phyloP scores from a whole-genome alignment of 2,888 invertebrate species.

The Acanthosepion pharaonis region DNA sequence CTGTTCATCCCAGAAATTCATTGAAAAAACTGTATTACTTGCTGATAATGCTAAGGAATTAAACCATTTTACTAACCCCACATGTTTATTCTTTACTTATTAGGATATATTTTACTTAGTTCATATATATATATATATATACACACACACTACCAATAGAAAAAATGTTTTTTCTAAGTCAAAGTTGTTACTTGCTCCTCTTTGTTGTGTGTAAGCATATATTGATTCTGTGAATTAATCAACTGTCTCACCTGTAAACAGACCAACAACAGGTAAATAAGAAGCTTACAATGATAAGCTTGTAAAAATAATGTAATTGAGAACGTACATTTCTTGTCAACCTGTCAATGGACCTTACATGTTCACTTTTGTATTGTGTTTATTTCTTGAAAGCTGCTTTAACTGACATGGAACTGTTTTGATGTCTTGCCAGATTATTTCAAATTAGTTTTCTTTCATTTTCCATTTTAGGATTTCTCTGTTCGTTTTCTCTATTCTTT shows the following conservation, averaged over 20 bases:
- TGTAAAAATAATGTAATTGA: constrained; percentile 33
- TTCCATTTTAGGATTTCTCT: too few species aligned
- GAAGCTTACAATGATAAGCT: constrained; percentile 14
- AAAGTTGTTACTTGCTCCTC: neutral
- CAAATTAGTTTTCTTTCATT: too few species aligned
- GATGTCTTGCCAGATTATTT: neutral
- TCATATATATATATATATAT: too few species aligned
- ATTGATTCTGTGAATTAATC: neutral
- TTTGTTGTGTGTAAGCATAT: neutral
- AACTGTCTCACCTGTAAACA: neutral
- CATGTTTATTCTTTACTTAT: too few species aligned
- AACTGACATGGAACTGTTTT: constrained; percentile 6
- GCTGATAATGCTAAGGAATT: too few species aligned
- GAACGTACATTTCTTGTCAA: neutral
- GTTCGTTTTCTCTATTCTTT: too few species aligned
- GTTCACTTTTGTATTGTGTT: neutral
- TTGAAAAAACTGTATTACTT: too few species aligned
- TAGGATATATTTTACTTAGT: too few species aligned
- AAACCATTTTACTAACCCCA: too few species aligned
- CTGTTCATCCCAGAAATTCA: too few species aligned
- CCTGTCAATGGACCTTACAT: neutral
- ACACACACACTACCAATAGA: neutral
- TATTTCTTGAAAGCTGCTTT: constrained; percentile 18
- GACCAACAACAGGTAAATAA: constrained; percentile 20
- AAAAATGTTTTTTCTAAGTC: neutral